Evolutionary conservation across 2,113 vertebrate species (phyloP).

Genomic region (Centropus bengalensis): DNA sequence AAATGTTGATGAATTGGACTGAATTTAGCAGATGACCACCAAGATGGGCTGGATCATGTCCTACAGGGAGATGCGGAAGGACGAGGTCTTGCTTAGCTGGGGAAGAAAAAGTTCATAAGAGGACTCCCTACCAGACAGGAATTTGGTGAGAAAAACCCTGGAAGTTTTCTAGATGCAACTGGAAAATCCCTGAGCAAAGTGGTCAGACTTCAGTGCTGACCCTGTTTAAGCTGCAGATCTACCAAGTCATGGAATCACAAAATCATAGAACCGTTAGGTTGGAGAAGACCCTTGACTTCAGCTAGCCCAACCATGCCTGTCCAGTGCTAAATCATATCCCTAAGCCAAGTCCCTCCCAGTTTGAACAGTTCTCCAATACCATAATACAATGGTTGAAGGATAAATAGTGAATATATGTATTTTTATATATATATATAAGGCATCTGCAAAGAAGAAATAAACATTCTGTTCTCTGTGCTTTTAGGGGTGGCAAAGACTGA

Average conservation of each 20-base stretch:
- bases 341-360: not conserved
- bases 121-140: not conserved
- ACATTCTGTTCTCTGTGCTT: accelerated
- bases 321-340: too few species aligned
- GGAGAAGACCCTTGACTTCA: too few species aligned
- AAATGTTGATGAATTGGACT: not conserved
- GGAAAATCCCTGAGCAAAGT: not conserved
- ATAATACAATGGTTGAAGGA: not conserved
- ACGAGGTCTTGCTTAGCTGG: not conserved
- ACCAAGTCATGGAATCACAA: too few species aligned
- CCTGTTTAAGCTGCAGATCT: not conserved
- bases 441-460: not conserved
- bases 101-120: not conserved
- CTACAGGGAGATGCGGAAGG: not conserved
- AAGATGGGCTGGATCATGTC: not conserved
- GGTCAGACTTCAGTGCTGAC: not conserved
- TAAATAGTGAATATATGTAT: not conserved
- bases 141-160: not conserved
- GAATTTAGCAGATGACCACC: not conserved
- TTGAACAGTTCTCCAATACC: not conserved
- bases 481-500: not conserved
- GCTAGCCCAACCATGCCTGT: too few species aligned
- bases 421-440: not conserved
- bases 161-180: not conserved
- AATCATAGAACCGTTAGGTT: too few species aligned